A percentile compares a stretch with the other conserved stretches of the same genome.
Evolutionary conservation across 2,113 vertebrate species (phyloP).

Genomic region (Micronycteris hirsuta): DNA sequence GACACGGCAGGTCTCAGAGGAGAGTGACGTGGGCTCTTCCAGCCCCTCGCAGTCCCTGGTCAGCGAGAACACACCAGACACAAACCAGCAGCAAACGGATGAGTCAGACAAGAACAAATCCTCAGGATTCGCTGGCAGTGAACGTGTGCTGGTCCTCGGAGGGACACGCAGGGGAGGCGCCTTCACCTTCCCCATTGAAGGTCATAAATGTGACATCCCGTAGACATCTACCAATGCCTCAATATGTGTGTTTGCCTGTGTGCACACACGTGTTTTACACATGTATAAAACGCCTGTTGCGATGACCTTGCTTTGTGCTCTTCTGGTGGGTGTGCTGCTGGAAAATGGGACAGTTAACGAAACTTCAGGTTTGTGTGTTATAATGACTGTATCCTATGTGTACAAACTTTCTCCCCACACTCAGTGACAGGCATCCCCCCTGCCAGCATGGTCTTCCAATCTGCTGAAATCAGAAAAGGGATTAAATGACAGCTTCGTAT

Average conservation of each 20-base stretch:
- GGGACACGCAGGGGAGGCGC: constrained; percentile 34
- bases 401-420: constrained; percentile 50
- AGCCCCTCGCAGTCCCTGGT: constrained; percentile 76
- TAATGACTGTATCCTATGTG: constrained; percentile 9
- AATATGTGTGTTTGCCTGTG: not conserved
- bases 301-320: constrained; percentile 67
- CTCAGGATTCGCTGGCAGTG: constrained; percentile 51
- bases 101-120: constrained; percentile 68
- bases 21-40: constrained; percentile 72
- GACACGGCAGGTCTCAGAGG: constrained; percentile 77
- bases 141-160: constrained; percentile 34
- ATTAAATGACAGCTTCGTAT: constrained; percentile 46
- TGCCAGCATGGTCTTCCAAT: constrained; percentile 1
- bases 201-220: constrained; percentile 61
- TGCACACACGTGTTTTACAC: not conserved
- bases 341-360: not conserved
- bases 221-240: constrained; percentile 54
- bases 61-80: constrained; percentile 71
- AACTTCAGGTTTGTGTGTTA: constrained; percentile 33
- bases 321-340: constrained; percentile 62
- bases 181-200: constrained; percentile 49
- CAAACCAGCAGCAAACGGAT: constrained; percentile 76
- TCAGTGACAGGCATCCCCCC: constrained; percentile 45
- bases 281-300: constrained; percentile 29
- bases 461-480: constrained; percentile 44